Evolutionary conservation across 2,113 vertebrate genomes (phyloP).

Genomic region (human): GRCh38 chr13:30530501-30531000

Average conservation of each 20-base stretch:
- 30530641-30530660: neutral
- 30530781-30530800: neutral
- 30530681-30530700: neutral
- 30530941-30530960: neutral
- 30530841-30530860: neutral
- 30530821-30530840: neutral
- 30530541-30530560: neutral
- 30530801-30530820: neutral
- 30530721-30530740: neutral
- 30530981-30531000: neutral
- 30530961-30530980: neutral
- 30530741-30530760: neutral
- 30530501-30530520: neutral
- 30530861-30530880: neutral
- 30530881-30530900: neutral
- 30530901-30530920: neutral
- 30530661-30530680: neutral
- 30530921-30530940: neutral
- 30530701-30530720: neutral
- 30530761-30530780: neutral
- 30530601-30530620: neutral
- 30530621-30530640: neutral
- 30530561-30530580: neutral
- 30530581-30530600: neutral
- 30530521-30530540: neutral